phyloP scores from a whole-genome alignment of 2,888 invertebrate species.

The Hydriomena furcata region DNA sequence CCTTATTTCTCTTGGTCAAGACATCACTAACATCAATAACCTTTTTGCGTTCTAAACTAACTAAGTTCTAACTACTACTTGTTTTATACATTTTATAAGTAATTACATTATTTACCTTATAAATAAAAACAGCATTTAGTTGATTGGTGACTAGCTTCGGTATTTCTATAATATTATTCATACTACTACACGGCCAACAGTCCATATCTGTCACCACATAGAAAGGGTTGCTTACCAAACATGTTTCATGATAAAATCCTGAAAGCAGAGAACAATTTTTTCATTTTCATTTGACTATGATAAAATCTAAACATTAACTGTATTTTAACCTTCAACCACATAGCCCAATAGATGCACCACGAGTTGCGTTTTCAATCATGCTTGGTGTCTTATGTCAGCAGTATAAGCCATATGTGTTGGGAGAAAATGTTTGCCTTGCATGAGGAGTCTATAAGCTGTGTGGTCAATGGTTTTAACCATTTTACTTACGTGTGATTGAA shows the following conservation, averaged over 20 bases:
- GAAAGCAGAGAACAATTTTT: conserved; percentile 46
- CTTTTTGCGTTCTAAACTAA: no score
- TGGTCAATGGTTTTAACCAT: no score
- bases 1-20: no score
- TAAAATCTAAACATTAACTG: conserved; percentile 85
- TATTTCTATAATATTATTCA: conserved; percentile 87
- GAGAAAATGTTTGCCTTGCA: no score
- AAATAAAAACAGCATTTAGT: conserved; percentile 78
- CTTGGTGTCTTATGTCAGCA: no score
- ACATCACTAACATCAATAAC: no score
- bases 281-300: conserved; percentile 75
- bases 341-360: conserved; percentile 11
- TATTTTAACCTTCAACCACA: conserved; percentile 5
- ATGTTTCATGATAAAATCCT: conserved; percentile 93
- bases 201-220: conserved; percentile 92
- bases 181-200: conserved; percentile 91
- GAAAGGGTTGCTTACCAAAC: conserved; percentile 92
- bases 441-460: no score
- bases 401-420: no score
- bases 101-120: no score
- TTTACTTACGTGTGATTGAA: conserved; percentile 85
- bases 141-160: conserved; percentile 65
- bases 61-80: no score
- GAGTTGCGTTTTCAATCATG: no score
- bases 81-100: no score